phyloP scores from a whole-genome alignment of 2,113 vertebrate genomes.

The Toxotes jaculatrix region DNA sequence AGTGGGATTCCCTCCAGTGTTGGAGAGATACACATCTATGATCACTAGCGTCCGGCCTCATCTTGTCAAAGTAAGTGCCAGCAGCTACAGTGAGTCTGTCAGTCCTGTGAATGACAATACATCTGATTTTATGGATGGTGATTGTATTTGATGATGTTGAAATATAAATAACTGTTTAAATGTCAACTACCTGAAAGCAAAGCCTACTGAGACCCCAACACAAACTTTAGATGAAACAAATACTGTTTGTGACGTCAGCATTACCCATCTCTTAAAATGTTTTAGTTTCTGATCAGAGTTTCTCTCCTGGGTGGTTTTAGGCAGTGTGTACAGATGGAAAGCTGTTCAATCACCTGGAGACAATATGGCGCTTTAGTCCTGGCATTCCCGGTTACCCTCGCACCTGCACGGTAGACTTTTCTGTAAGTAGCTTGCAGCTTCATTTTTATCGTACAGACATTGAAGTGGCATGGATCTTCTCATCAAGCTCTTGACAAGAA shows the following conservation, averaged over 20 bases:
- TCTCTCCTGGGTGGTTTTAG: slow-evolving; percentile 71
- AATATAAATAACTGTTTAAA: not conserved
- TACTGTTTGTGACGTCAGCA: not conserved
- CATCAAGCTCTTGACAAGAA: not conserved
- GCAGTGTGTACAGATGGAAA: slow-evolving; percentile 94
- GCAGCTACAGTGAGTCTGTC: not conserved
- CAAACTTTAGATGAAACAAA: not conserved
- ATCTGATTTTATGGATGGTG: not conserved
- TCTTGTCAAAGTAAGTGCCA: slow-evolving; percentile 91
- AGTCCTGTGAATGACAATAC: not conserved
- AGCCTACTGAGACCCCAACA: not conserved
- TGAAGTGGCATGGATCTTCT: not conserved
- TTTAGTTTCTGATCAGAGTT: not conserved
- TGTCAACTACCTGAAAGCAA: not conserved
- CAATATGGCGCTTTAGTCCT: slow-evolving; percentile 95
- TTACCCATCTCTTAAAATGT: not conserved
- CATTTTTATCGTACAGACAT: not conserved
- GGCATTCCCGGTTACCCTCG: slow-evolving; percentile 94
- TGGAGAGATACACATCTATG: slow-evolving; percentile 94
- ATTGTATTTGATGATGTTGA: not conserved
- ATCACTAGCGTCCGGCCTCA: slow-evolving; percentile 93
- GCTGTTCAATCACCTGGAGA: slow-evolving; percentile 96
- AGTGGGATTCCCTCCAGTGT: slow-evolving; percentile 92
- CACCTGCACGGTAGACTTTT: slow-evolving; percentile 96
- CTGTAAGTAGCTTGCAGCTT: slow-evolving; percentile 83